Evolutionary conservation across 2,113 vertebrate genomes (phyloP), one percentile per base, ranked within the genome.

Genomic region (Heterocephalus glaber): DNA sequence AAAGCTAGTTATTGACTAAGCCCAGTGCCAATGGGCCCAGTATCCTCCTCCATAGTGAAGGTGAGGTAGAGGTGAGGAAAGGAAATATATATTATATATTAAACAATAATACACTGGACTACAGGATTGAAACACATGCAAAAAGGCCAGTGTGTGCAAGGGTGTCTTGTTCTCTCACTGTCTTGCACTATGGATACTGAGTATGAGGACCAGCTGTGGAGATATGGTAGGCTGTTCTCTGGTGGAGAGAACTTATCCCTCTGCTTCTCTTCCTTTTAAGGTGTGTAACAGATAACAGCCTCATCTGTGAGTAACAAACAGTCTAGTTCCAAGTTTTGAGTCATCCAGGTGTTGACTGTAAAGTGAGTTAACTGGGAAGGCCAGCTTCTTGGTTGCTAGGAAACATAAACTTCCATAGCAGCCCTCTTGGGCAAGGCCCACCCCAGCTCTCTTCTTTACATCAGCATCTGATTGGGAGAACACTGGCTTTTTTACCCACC

Each of bases 91-190:
- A 70, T 35, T 35, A 26, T n/a, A 13, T 44, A 6, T 22, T 82
- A 60, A 70, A 44, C 24, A 47, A 30, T 49, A 14, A 54, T 38
- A 17, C 17, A n/a, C 7, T 52, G 3, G 7, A 33, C 7, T 63
- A 44, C 35, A 19, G 28, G 47, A 8, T 10, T 41, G 7, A 5
- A 70, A 19, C 19, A 58, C 22, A 24, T 77, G 61, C 60, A 66
- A 33, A 38, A 30, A 26, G 26, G 17, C 12, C 33, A 52, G n/a
- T 0, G 1, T 17, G 12, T 20, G 0, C 28, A 17, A 20, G 11
- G 28, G 1, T 60, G 35, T 44, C 30, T 61, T 1, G 3, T 41
- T 20, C 19, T 52, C 30, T 63, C 47, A 72, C 22, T 26, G 44
- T 41, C 24, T 28, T 86, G 7, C 26, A 22, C 7, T 52, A 12